These are phyloP conservation scores for Hecatera dysodea DNA, from an alignment of 2,888 invertebrate genomes.

Conservation along the genomic window DNA sequence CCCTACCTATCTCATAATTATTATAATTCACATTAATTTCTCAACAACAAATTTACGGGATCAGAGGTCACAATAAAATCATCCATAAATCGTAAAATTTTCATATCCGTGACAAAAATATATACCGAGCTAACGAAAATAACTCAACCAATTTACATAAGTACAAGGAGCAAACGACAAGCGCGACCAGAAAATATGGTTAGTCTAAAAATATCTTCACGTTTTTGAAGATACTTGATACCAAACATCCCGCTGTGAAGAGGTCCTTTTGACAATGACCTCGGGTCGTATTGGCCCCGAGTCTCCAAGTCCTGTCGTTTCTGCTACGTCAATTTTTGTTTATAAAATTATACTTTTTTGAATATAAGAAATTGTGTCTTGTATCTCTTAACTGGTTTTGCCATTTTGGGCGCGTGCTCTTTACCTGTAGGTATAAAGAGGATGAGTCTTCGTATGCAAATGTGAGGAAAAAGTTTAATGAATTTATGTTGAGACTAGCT, in stretches of 20 bases:
- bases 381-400: conserved; percentile 21
- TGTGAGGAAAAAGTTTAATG: conserved; percentile 15
- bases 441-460: conserved; percentile 25
- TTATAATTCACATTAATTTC: neutral
- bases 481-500: neutral
- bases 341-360: conserved; percentile 36
- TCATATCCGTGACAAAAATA: conserved; percentile 9
- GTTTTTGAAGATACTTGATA: conserved; percentile 50
- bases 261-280: conserved; percentile 59
- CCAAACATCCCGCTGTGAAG: conserved; percentile 53
- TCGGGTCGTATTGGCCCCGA: conserved; percentile 49
- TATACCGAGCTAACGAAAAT: conserved; percentile 8
- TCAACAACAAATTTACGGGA: neutral
- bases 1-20: too few species aligned
- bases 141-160: conserved; percentile 36
- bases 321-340: conserved; percentile 40
- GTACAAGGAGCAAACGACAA: conserved; percentile 15
- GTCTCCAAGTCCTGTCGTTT: conserved; percentile 29
- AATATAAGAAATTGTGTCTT: conserved; percentile 19
- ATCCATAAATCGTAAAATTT: conserved; percentile 8
- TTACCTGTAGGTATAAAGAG: neutral
- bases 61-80: neutral
- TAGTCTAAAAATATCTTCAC: conserved; percentile 27
- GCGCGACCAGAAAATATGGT: conserved; percentile 16
- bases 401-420: conserved; percentile 41